These are phyloP conservation scores for Calonectris borealis DNA, from an alignment of 2,113 vertebrate species.

Conservation along the genomic window DNA sequence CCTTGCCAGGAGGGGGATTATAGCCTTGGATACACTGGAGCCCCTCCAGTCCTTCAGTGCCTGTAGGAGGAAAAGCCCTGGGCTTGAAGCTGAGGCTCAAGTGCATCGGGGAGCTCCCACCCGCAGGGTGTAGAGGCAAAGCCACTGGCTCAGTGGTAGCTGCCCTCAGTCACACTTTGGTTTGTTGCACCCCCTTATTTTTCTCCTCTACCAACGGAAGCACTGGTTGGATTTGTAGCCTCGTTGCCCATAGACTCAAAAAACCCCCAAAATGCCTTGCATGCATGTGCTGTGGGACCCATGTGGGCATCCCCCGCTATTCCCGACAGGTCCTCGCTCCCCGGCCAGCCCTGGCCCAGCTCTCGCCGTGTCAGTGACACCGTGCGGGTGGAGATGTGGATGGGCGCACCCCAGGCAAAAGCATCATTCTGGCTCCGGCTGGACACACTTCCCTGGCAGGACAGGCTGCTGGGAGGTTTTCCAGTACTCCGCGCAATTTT, in stretches of 20 bases:
- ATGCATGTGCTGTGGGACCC: fast-evolving
- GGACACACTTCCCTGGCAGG: background rate
- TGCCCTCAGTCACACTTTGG: background rate
- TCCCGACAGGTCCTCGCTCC: background rate
- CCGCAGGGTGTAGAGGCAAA: background rate
- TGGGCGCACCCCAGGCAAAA: background rate
- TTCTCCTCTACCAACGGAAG: background rate
- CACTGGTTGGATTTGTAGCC: background rate
- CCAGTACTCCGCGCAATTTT: background rate
- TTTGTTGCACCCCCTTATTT: background rate
- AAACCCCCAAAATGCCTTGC: background rate
- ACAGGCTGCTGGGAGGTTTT: background rate
- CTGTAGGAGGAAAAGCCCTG: background rate
- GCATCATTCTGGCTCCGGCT: background rate
- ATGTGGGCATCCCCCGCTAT: background rate
- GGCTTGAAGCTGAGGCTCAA: background rate
- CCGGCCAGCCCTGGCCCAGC: background rate
- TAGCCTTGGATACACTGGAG: background rate
- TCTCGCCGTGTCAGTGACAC: fast-evolving
- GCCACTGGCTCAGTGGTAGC: background rate
- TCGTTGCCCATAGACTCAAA: background rate
- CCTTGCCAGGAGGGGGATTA: slow-evolving; percentile 31
- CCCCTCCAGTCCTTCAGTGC: background rate
- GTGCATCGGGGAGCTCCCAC: background rate
- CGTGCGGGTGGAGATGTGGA: fast-evolving